Evolutionary conservation across 2,888 invertebrate genomes (phyloP), one percentile per base, ranked within the genome.

Genomic region (Troilus luridus): DNA sequence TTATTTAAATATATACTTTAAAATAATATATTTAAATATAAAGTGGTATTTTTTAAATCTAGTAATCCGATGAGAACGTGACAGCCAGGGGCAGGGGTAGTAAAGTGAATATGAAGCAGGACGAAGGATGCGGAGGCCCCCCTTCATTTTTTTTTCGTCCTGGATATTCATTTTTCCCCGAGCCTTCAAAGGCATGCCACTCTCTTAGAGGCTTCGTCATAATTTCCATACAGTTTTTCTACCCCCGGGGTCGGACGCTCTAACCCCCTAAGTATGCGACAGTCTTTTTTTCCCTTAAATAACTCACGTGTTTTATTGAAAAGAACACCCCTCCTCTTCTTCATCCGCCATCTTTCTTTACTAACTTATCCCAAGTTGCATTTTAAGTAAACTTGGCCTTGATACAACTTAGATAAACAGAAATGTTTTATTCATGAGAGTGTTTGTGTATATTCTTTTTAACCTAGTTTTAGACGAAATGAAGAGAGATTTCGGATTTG

Each of bases 241-340:
- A n/a, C 85, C 85, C 85, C n/a, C 10, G n/a, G 85, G 85, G 85
- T 58, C 41, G 41, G 24, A 6, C 85, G 56, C 72, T 41, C 41
- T 9, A 77, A 41, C 14, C 9, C 41, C 41, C 41, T 56, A 85
- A 56, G 85, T 56, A 77, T 41, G 10, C 56, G 2, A 21, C 19
- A 10, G 21, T 10, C 54, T 81, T 56, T 85, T 77, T 77, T 77
- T 77, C 85, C 85, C 56, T n/a, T 85, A 85, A 85, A 85, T 85
- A 85, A 85, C 85, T 58, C 85, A 56, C 56, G 85, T 85, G 21
- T 56, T 85, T 85, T 85, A 85, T 85, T 85, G 85, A 85, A 85
- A 85, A 85, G 85, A 85, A 56, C n/a, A 0, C 27, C 56, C 85
- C 67, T 9, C 9, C 67, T 9, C 21, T n/a, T 67, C n/a, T 6